Evolutionary conservation across 2,888 invertebrate species (phyloP).

Genomic region (Drosophila dives): DNA sequence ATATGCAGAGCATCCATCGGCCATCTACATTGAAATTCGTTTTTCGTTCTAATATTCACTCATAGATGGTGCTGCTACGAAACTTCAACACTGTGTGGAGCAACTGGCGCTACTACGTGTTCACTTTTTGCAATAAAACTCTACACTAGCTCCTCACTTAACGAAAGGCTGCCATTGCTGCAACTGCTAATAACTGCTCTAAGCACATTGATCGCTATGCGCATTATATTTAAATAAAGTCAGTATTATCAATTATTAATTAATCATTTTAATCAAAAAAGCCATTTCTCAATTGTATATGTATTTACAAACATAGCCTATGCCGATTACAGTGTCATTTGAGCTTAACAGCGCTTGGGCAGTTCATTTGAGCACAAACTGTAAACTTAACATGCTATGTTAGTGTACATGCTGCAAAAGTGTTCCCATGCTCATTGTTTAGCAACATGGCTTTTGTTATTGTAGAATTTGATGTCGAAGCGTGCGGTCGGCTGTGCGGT

Average conservation of each 20-base stretch:
- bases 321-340: conserved; percentile 23
- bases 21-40: too few relatives aligned
- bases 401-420: not conserved
- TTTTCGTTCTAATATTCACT: accelerated
- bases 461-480: conserved; percentile 58
- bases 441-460: conserved; percentile 40
- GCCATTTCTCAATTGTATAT: not conserved
- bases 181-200: not conserved
- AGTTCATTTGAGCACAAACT: conserved; percentile 10
- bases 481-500: conserved; percentile 51
- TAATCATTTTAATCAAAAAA: not conserved
- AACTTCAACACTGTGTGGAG: not conserved
- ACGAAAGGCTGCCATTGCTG: not conserved
- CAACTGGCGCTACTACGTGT: conserved; percentile 9
- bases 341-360: conserved; percentile 14
- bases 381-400: conserved; percentile 33
- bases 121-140: not conserved
- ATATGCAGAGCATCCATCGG: conserved; percentile 1
- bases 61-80: conserved; percentile 3
- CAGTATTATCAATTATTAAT: not conserved
- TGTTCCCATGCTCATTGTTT: conserved; percentile 34
- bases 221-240: too few relatives aligned
- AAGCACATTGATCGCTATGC: not conserved
- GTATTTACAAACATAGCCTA: accelerated
- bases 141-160: not conserved